phyloP scores from a whole-genome alignment of 2,888 invertebrate genomes.

The Chouioia cunea region DNA sequence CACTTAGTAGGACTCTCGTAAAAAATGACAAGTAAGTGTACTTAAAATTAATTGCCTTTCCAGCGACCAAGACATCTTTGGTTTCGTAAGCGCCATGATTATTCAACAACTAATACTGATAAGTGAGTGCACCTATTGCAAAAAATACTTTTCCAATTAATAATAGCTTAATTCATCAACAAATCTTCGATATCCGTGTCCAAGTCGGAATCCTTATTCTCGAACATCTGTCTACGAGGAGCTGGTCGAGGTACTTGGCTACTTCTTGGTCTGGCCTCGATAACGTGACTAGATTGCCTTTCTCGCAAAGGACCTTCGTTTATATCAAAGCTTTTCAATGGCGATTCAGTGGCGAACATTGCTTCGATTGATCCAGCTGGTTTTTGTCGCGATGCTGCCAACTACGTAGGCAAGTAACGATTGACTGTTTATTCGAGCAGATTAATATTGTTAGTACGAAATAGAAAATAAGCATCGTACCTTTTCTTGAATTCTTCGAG shows the following conservation, averaged over 20 bases:
- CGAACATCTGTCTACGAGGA: slow-evolving; percentile 52
- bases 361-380: slow-evolving; percentile 65
- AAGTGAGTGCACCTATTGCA: neutral
- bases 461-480: slow-evolving; percentile 58
- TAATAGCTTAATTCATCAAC: slow-evolving; percentile 48
- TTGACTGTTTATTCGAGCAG: neutral
- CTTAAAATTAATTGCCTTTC: slow-evolving; percentile 4
- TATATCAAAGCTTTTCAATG: slow-evolving; percentile 27
- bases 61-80: neutral
- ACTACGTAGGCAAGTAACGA: slow-evolving; percentile 51
- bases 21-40: slow-evolving; percentile 12
- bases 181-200: slow-evolving; percentile 62
- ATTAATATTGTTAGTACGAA: slow-evolving; percentile 10
- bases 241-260: slow-evolving; percentile 54
- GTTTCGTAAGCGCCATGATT: slow-evolving; percentile 6
- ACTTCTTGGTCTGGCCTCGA: slow-evolving; percentile 26
- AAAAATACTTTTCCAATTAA: neutral
- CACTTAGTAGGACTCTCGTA: slow-evolving; percentile 7
- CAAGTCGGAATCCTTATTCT: slow-evolving; percentile 56
- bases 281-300: slow-evolving; percentile 41
- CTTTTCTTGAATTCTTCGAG: slow-evolving; percentile 72
- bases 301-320: slow-evolving; percentile 44
- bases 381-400: slow-evolving; percentile 58
- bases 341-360: slow-evolving; percentile 56
- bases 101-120: neutral